These are phyloP conservation scores for Uromys caudimaculatus DNA, from an alignment of 2,797 vertebrate genomes.

Conservation along the genomic window DNA sequence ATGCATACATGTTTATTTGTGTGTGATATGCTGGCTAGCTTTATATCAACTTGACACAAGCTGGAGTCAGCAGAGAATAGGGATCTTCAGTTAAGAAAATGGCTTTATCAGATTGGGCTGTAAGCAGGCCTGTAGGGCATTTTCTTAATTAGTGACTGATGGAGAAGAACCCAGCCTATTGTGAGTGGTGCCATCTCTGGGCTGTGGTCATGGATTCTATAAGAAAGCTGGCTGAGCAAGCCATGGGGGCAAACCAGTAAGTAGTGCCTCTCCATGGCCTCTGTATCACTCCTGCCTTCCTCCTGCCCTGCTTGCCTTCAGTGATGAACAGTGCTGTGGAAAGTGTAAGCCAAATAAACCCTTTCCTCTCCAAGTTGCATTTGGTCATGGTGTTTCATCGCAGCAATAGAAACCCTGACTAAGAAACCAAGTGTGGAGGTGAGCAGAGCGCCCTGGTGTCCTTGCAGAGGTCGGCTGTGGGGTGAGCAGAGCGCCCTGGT, in stretches of 20 bases:
- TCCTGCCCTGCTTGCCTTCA: not conserved
- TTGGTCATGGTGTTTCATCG: not conserved
- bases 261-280: too few relatives aligned
- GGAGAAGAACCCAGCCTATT: not conserved
- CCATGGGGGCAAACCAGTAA: not conserved
- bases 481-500: too few relatives aligned
- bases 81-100: not conserved
- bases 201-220: not conserved
- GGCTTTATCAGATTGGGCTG: not conserved
- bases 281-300: not conserved
- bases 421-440: not conserved
- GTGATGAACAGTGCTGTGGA: not conserved
- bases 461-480: too few relatives aligned
- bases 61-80: not conserved
- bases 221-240: not conserved
- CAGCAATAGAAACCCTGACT: not conserved
- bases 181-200: not conserved
- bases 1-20: not conserved
- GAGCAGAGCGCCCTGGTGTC: not conserved
- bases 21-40: not conserved
- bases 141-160: not conserved
- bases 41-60: too few relatives aligned
- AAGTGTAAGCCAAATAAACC: not conserved
- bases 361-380: not conserved
- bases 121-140: not conserved